A percentile compares a stretch with the other conserved stretches of the same genome.
Conservation (phyloP, 2,888 invertebrate genomes). For the Lasioglossum morio region DNA sequence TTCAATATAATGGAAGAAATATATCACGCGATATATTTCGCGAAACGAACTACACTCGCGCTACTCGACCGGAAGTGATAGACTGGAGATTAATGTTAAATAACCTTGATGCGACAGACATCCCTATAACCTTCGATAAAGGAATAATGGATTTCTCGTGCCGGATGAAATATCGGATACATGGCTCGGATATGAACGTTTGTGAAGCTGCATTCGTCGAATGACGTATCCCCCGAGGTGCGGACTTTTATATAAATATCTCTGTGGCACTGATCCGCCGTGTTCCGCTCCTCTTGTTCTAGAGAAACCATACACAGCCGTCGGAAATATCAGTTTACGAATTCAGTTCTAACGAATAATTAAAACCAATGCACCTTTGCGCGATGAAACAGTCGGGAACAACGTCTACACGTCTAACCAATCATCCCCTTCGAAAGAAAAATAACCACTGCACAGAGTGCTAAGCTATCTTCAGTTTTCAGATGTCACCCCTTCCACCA, state of each 20-base stretch:
- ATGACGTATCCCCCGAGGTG: neutral
- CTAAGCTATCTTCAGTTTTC: neutral
- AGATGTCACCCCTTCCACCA: neutral
- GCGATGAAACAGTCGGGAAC: no score
- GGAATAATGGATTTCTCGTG: conserved; percentile 4
- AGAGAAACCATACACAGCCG: neutral
- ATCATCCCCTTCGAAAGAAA: neutral
- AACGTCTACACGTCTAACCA: neutral
- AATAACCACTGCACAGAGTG: neutral
- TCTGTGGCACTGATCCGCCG: neutral
- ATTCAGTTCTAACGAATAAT: no score
- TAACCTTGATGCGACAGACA: neutral
- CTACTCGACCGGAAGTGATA: neutral
- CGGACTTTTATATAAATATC: neutral
- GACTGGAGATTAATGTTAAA: conserved; percentile 1
- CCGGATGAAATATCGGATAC: neutral
- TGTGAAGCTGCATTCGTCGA: neutral
- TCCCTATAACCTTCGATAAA: neutral
- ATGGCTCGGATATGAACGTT: neutral
- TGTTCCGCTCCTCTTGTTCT: neutral
- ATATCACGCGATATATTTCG: neutral
- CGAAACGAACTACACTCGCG: neutral
- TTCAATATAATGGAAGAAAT: neutral
- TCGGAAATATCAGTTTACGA: neutral
- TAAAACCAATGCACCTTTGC: neutral